Conservation (phyloP, 2,797 vertebrate genomes). For the Epinephelus malabaricus region DNA sequence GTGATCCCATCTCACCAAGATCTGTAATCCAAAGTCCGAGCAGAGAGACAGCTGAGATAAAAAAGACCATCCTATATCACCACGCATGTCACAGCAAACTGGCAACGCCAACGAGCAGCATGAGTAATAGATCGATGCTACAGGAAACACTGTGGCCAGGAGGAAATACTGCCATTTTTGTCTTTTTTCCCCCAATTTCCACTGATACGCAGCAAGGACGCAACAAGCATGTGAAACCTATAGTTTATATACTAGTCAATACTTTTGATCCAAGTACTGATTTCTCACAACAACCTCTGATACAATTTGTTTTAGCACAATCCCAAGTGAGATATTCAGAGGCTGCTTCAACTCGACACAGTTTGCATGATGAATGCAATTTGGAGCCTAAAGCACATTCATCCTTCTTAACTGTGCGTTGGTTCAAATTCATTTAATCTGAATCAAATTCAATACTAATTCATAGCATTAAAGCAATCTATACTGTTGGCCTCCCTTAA, state of each 20-base stretch:
- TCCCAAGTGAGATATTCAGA: slow-evolving; percentile 33
- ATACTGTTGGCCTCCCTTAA: slow-evolving; percentile 27
- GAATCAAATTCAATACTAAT: slow-evolving; percentile 40
- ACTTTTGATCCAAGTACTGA: slow-evolving; percentile 3
- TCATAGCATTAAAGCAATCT: slow-evolving; percentile 42
- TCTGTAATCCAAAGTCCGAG: slow-evolving; percentile 46
- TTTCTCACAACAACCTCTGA: slow-evolving; percentile 16
- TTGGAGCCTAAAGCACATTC: slow-evolving; percentile 37
- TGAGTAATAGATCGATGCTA: slow-evolving; percentile 48
- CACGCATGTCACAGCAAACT: slow-evolving; percentile 53
- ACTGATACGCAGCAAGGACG: slow-evolving; percentile 13
- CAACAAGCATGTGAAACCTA: slow-evolving; percentile 14
- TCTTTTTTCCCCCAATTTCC: neutral
- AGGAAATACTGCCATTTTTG: neutral
- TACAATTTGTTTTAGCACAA: slow-evolving; percentile 26
- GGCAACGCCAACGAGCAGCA: slow-evolving; percentile 55
- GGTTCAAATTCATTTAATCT: slow-evolving; percentile 50
- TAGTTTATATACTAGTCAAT: slow-evolving; percentile 17
- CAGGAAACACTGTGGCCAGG: slow-evolving; percentile 30
- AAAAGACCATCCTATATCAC: slow-evolving; percentile 54
- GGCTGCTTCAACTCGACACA: slow-evolving; percentile 2
- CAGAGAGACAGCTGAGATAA: slow-evolving; percentile 45
- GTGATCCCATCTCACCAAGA: slow-evolving; percentile 34
- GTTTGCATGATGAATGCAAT: slow-evolving; percentile 38
- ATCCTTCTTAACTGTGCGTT: slow-evolving; percentile 32